phyloP scores from a whole-genome alignment of 2,113 vertebrate genomes.

The Sinocyclocheilus anophthalmus region DNA sequence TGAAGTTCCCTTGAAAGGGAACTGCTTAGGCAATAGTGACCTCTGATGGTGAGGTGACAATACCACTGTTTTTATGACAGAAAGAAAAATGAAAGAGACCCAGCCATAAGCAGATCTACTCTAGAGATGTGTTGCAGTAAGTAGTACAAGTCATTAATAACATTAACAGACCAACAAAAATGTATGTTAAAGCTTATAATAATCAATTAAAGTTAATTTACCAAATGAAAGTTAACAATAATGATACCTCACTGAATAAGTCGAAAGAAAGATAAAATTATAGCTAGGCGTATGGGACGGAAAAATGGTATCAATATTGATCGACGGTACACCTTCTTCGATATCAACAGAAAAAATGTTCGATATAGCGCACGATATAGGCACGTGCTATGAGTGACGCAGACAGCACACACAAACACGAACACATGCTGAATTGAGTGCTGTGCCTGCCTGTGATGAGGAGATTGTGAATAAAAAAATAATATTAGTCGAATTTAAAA shows the following conservation, averaged over 20 bases:
- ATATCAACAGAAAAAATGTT: no score
- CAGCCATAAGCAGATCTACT: background rate
- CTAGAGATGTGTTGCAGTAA: background rate
- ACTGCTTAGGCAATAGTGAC: background rate
- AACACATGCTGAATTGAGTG: no score
- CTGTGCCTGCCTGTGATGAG: no score
- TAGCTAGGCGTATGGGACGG: no score
- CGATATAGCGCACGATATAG: no score
- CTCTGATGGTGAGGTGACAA: background rate
- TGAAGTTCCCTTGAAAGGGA: no score
- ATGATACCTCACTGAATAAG: background rate
- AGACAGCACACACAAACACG: no score
- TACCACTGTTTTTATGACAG: background rate
- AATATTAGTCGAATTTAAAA: no score
- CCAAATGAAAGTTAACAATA: background rate
- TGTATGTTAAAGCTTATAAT: background rate
- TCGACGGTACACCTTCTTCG: no score
- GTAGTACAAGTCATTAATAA: background rate
- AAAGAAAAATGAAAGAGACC: background rate
- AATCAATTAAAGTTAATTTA: background rate
- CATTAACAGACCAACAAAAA: background rate
- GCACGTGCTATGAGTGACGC: no score
- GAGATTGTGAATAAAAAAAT: no score
- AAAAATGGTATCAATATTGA: no score
- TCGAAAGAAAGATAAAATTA: background rate